Base-by-base conservation (phyloP, 1,140 invertebrate genomes). In the Drosophila kepulauana region DNA sequence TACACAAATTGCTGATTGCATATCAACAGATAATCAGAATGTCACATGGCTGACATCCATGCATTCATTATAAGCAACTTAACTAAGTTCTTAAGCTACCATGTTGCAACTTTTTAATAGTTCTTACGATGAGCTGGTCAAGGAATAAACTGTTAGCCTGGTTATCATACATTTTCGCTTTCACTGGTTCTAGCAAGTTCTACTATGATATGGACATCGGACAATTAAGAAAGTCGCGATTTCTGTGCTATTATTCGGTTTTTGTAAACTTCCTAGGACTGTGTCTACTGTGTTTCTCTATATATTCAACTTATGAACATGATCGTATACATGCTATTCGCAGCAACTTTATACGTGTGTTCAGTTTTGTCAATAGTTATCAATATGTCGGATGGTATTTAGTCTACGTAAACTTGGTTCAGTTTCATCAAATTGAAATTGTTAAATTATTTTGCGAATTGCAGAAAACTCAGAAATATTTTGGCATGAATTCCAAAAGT, bases 1-100 rank as follows among this genome's bases (percentile, higher is more conserved):
- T 57, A 13, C 7, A 38, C 54, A 35, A 57, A 57, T 57, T 57
- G 54, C 54, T 38, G 54, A 57, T 57, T 38, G 3, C 7, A 6
- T 38, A 57, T 35, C 20, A 3, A 25, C 3, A 13, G 33, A 57
- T 16, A 57, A 33, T 35, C 54, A 2, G 13, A n/a, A 57, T 10
- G 7, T 10, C 7, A 41, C 7, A n/a, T 41, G 11, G 33, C 13
- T 57, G 54, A 38, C 54, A 57, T 33, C 30, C 30, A 38, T 38
- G 35, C 2, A 41, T 41, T 41, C 3, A 41, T 41, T 11, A 41
- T 41, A 4, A 25, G 20, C 20, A 20, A 16, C 16, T 15, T 15
- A 16, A 38, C 10, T 1, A 16, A 16, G 30, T 1, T 11, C 0
- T 1, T 1, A 11, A 8, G 5, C 1, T 1, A 1, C 33, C 7